Conservation (phyloP, 1,140 invertebrate genomes). For the Zaprionus capensis region DNA sequence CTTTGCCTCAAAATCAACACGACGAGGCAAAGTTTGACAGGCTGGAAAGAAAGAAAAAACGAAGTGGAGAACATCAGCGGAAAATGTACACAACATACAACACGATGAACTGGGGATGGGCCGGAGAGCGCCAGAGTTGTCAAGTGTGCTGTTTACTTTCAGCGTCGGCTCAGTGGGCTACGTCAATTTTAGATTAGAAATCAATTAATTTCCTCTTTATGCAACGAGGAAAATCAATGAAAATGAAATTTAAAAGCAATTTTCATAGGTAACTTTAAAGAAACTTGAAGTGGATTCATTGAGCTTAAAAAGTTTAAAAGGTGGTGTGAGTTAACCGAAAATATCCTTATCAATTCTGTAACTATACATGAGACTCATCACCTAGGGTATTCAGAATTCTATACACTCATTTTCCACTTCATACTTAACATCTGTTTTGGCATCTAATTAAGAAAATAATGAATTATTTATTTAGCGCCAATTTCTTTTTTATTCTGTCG, state of each 20-base stretch:
- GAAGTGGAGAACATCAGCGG: slow-evolving; percentile 7
- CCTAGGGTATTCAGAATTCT: neutral
- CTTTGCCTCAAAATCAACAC: slow-evolving; percentile 65
- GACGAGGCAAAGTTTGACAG: slow-evolving; percentile 57
- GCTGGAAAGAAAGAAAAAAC: slow-evolving; percentile 17
- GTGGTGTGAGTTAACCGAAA: neutral
- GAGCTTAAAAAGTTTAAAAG: neutral
- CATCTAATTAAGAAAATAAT: slow-evolving; percentile 39
- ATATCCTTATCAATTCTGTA: neutral
- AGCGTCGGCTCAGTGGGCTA: slow-evolving; percentile 15
- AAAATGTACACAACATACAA: slow-evolving; percentile 12
- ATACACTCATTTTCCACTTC: neutral
- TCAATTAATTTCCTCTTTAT: slow-evolving; percentile 64
- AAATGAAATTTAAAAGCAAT: slow-evolving; percentile 32
- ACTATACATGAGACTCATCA: neutral
- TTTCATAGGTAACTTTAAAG: neutral
- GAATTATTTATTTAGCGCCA: slow-evolving; percentile 36
- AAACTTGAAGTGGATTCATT: too few relatives aligned
- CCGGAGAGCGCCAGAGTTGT: slow-evolving; percentile 37
- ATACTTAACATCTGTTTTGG: neutral
- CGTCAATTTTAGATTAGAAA: slow-evolving; percentile 62
- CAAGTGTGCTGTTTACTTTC: slow-evolving; percentile 59
- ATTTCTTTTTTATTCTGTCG: neutral
- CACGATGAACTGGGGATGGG: neutral
- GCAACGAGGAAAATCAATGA: slow-evolving; percentile 57